Base-by-base conservation (phyloP, 2,888 invertebrate genomes). In the Drosophila formosana region DNA sequence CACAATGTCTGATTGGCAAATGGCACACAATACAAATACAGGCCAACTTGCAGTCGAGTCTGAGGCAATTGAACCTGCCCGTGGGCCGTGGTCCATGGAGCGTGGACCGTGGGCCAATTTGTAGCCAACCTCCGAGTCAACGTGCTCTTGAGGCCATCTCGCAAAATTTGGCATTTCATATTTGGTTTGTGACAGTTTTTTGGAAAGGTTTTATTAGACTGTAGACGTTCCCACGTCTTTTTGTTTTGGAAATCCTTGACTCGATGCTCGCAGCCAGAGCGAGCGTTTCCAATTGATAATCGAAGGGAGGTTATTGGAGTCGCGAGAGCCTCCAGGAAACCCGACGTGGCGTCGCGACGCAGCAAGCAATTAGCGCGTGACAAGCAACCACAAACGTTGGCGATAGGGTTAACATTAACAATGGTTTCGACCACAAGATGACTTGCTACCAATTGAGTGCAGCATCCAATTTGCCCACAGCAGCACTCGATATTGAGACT, bases 161-260 rank as follows among this genome's bases (percentile, higher is more conserved):
- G 69, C 70, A 77, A 66, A 79, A 82, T 85, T 34, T 85, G 88
- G 68, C 64, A 73, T 82, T 86, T 79, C 84, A 80, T 75, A 58
- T 43, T 55, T 34, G 34, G 7, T 72, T 64, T 75, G 85, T 79
- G 86, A 88, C 87, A 88, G 49, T 79, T 82, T 43, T 13, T 64
- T 82, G 68, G 88, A 82, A 82, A 88, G 86, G 82, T 62, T 69
- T 79, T 62, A 49, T 60, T 49, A 11, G 13, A 11, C 39, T 34
- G 45, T 25, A 47, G 62, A 78, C 88, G 85, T 88, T 88, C 75
- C 75, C 72, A 78, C 67, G 62, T 80, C 47, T 45, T 32, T 46
- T 37, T 80, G 46, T 45, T 32, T 46, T 34, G 41, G 13, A 45
- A 65, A 72, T 88, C 88, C 84, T 82, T 82, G 81, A 81, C 62